Percentiles rank a stretch among this genome's conserved stretches.
These are phyloP conservation scores for Huso huso DNA, from an alignment of 2,797 vertebrate species.

Conservation along the genomic window DNA sequence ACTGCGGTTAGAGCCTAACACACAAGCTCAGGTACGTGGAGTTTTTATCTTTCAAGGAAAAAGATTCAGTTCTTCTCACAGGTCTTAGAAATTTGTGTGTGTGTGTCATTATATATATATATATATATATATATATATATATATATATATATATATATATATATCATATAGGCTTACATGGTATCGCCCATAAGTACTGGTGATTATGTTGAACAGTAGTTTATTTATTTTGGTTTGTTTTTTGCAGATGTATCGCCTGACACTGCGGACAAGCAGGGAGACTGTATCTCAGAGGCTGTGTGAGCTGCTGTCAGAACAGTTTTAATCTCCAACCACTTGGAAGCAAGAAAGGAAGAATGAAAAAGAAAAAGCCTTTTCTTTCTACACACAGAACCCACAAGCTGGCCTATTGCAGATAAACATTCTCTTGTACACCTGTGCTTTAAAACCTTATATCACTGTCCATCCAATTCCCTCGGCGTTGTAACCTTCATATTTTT, in stretches of 20 bases:
- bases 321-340: conserved; percentile 47
- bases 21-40: conserved; percentile 73
- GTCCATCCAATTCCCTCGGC: conserved; percentile 33
- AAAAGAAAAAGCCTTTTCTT: not conserved
- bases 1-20: conserved; percentile 82
- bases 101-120: no score
- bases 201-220: not conserved
- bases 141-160: no score
- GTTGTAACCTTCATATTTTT: conserved; percentile 20
- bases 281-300: conserved; percentile 82
- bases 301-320: conserved; percentile 85
- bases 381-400: conserved; percentile 22
- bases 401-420: conserved; percentile 39
- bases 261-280: conserved; percentile 85
- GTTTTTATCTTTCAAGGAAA: not conserved
- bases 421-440: conserved; percentile 43
- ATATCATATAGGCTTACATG: not conserved
- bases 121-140: no score
- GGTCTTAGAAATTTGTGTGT: not conserved
- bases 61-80: not conserved
- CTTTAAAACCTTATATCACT: conserved; percentile 34
- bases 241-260: conserved; percentile 89
- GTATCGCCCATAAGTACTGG: not conserved
- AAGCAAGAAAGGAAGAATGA: not conserved
- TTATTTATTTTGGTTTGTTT: conserved; percentile 15